Conservation (phyloP, 2,797 vertebrate genomes). For the Nannoperca obscura region DNA sequence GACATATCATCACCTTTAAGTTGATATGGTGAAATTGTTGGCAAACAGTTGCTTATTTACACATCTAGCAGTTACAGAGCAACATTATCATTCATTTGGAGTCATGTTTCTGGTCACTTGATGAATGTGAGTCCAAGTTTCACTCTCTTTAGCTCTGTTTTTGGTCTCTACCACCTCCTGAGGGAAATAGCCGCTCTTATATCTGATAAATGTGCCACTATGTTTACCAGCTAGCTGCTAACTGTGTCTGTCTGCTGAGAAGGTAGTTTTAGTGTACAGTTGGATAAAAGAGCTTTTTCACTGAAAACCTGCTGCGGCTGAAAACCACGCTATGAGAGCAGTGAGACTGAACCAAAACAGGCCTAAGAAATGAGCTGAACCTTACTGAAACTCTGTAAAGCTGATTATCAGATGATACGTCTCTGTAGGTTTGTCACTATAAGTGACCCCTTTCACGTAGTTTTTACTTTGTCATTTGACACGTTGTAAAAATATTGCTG, state of each 20-base stretch:
- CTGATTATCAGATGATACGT: not conserved
- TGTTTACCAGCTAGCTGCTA: not conserved
- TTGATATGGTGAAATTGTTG: too few species aligned
- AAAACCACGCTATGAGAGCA: not conserved
- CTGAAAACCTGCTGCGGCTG: not conserved
- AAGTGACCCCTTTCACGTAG: not conserved
- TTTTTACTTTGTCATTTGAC: not conserved
- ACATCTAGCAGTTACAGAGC: too few species aligned
- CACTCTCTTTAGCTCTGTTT: not conserved
- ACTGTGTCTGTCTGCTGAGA: not conserved
- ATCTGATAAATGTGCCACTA: not conserved
- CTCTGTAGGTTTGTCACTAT: not conserved
- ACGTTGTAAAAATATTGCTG: slow-evolving; percentile 1
- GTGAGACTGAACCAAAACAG: not conserved
- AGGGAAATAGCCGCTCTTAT: not conserved
- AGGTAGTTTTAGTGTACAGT: not conserved
- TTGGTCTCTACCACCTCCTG: not conserved
- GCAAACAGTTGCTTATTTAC: too few species aligned
- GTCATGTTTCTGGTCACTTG: too few species aligned
- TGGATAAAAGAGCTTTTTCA: not conserved
- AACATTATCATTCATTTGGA: not conserved
- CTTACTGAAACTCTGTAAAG: not conserved
- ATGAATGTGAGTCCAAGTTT: not conserved
- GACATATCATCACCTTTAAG: not conserved
- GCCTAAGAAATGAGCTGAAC: not conserved